phyloP scores from a whole-genome alignment of 2,113 vertebrate genomes.

The Eptatretus burgeri region DNA sequence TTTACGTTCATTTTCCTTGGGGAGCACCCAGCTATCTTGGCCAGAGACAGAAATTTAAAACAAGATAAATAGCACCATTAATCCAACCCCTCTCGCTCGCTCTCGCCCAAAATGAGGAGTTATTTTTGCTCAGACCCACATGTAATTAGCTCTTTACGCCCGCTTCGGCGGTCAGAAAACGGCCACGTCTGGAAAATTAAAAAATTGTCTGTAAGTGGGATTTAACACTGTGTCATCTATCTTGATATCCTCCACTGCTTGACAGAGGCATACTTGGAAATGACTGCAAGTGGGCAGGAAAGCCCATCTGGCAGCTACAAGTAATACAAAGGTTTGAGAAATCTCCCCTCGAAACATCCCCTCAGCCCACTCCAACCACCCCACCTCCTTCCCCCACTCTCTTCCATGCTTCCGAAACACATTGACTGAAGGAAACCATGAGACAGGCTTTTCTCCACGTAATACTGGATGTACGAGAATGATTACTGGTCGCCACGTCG shows the following conservation, averaged over 20 bases:
- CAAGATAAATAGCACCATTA: slow-evolving; percentile 6
- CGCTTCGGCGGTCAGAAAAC: slow-evolving; percentile 4
- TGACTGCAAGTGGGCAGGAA: no score
- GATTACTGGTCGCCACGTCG: no score
- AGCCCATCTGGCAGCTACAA: no score
- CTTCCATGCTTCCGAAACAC: no score
- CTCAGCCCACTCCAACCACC: no score
- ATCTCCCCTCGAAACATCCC: no score
- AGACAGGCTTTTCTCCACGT: no score
- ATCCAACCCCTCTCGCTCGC: not conserved
- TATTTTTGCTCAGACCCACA: slow-evolving; percentile 2
- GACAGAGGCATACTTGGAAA: not conserved
- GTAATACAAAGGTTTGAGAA: no score
- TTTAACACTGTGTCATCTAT: slow-evolving; percentile 3
- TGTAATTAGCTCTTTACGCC: slow-evolving; percentile 6
- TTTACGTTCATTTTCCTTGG: slow-evolving; percentile 5
- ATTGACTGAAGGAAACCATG: no score
- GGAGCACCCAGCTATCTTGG: slow-evolving; percentile 6
- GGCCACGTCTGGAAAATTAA: slow-evolving; percentile 6
- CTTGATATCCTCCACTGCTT: slow-evolving; percentile 3
- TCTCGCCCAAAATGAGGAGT: slow-evolving; percentile 5
- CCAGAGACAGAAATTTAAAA: slow-evolving; percentile 7
- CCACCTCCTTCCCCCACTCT: no score
- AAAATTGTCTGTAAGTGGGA: slow-evolving; percentile 6
- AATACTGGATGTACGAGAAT: no score